phyloP scores from a whole-genome alignment of 2,888 invertebrate genomes.

The Liodrosophila aerea region DNA sequence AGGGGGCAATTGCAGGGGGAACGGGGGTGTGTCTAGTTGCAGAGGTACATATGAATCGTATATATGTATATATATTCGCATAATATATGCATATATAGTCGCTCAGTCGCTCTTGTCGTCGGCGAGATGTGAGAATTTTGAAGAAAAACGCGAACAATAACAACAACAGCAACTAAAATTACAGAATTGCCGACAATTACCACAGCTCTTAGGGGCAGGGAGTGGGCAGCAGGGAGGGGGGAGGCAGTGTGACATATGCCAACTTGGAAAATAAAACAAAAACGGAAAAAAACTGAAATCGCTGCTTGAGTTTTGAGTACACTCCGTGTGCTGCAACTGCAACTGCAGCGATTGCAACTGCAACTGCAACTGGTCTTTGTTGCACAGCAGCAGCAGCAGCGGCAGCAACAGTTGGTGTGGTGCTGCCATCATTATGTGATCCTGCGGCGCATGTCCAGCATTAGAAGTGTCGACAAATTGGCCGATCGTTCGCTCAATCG shows the following conservation, averaged over 20 bases:
- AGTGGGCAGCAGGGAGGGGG: background rate
- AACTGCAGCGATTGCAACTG: conserved; percentile 7
- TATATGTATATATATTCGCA: conserved; percentile 2
- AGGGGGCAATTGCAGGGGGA: background rate
- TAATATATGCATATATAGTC: conserved; percentile 41
- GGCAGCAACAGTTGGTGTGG: background rate
- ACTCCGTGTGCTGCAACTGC: conserved; percentile 40
- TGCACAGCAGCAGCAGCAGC: conserved; percentile 2
- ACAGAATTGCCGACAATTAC: conserved; percentile 74
- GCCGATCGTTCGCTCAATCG: conserved; percentile 24
- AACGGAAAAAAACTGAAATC: background rate
- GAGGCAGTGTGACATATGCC: conserved; percentile 55
- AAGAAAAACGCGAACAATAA: conserved; percentile 19
- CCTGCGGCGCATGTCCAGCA: conserved; percentile 62
- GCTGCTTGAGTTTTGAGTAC: conserved; percentile 57
- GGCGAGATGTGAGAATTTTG: conserved; percentile 68
- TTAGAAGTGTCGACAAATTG: conserved; percentile 76
- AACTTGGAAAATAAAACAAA: background rate
- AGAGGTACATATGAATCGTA: background rate
- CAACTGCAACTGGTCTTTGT: conserved; percentile 32
- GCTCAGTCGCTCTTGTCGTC: conserved; percentile 28
- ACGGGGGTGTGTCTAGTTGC: background rate
- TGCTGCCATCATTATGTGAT: conserved; percentile 37
- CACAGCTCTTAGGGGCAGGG: conserved; percentile 4
- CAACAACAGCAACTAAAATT: conserved; percentile 68